Conservation (phyloP, 2,797 vertebrate species). For the Cottoperca gobio region DNA sequence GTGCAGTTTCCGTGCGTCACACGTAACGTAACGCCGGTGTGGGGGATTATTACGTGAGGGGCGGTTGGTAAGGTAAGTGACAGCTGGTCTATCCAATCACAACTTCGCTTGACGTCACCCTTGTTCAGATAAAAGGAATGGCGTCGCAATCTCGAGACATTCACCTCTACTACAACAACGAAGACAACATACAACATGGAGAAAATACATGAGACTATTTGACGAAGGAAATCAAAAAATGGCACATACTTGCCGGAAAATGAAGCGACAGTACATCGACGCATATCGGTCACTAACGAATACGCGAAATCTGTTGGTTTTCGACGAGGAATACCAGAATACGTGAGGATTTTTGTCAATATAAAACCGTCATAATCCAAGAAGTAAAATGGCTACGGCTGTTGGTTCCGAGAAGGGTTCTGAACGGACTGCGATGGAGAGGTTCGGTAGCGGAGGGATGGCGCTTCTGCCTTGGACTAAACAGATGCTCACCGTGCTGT, state of each 20-base stretch:
- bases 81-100: conserved; percentile 48
- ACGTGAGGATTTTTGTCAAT: conserved; percentile 73
- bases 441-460: conserved; percentile 77
- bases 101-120: conserved; percentile 13
- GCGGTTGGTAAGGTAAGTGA: conserved; percentile 1
- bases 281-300: conserved; percentile 56
- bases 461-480: conserved; percentile 84
- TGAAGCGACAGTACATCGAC: conserved; percentile 71
- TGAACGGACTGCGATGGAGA: conserved; percentile 76
- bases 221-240: conserved; percentile 58
- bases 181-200: conserved; percentile 64
- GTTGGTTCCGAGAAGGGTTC: conserved; percentile 33
- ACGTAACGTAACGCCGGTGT: background rate
- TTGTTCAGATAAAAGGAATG: background rate
- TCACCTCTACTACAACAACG: conserved; percentile 29
- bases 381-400: conserved; percentile 70
- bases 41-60: background rate
- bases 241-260: conserved; percentile 58
- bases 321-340: conserved; percentile 83
- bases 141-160: conserved; percentile 42
- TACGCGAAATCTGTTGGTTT: conserved; percentile 60
- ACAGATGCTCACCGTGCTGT: conserved; percentile 82
- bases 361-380: background rate
- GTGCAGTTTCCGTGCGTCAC: conserved; percentile 69
- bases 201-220: conserved; percentile 38